A percentile compares a stretch with the other conserved stretches of the same genome.
These are phyloP conservation scores for Apostichopus leukothele DNA, from an alignment of 53 echinoderm and acorn worm species.

Conservation along the genomic window DNA sequence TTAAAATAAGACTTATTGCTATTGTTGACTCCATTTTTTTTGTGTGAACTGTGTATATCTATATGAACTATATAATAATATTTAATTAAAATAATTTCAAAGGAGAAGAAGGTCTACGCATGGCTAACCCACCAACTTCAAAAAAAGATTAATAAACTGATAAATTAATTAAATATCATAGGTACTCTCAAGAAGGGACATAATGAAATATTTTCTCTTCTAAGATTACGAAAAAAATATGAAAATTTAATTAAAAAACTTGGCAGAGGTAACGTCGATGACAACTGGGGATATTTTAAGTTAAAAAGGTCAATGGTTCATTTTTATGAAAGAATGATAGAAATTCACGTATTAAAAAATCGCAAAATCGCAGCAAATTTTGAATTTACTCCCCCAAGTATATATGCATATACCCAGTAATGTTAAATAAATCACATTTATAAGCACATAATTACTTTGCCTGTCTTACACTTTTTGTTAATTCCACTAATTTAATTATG, in stretches of 20 bases:
- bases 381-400: no score
- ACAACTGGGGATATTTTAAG: neutral
- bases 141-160: constrained; percentile 15
- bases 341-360: no score
- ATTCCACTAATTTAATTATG: no score
- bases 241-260: constrained; percentile 26
- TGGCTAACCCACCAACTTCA: neutral
- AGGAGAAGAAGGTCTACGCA: neutral
- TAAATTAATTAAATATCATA: neutral
- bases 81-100: constrained; percentile 31
- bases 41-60: no score
- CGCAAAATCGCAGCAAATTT: no score
- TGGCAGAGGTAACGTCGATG: neutral
- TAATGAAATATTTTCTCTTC: constrained; percentile 25
- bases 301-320: neutral
- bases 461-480: no score
- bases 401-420: no score
- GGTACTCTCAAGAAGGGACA: neutral
- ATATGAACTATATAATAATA: neutral
- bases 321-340: no score
- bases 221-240: constrained; percentile 1
- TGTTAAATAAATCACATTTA: no score
- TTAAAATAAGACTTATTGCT: no score
- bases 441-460: no score
- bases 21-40: no score